A percentile compares a stretch with the other conserved stretches of the same genome.
Conservation (phyloP, 2,113 vertebrate genomes). For the Apus apus region DNA sequence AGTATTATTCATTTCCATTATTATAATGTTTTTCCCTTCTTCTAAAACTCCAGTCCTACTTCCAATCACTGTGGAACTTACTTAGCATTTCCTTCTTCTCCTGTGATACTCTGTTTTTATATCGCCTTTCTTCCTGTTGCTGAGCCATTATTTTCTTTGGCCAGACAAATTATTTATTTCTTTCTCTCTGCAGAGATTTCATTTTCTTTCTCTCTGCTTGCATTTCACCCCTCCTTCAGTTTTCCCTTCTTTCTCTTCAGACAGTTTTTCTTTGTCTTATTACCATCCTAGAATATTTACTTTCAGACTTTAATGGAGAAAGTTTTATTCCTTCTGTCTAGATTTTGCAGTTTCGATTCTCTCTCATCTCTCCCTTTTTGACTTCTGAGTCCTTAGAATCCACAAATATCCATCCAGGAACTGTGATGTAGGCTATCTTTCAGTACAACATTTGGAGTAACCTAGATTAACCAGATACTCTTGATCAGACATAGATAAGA, state of each 20-base stretch:
- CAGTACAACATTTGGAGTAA: not conserved
- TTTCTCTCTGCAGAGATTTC: not conserved
- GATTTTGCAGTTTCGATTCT: not conserved
- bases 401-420: not conserved
- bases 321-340: not conserved
- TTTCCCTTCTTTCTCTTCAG: not conserved
- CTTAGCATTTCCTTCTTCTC: not conserved
- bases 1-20: not conserved
- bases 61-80: not conserved
- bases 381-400: not conserved
- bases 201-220: not conserved
- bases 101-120: not conserved
- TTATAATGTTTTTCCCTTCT: not conserved
- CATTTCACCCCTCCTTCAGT: not conserved
- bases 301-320: not conserved
- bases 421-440: too few species aligned
- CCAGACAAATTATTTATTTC: not conserved
- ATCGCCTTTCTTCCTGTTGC: not conserved
- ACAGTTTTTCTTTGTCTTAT: not conserved
- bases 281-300: not conserved
- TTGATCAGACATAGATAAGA: not conserved
- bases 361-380: not conserved
- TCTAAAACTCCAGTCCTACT: not conserved
- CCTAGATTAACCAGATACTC: not conserved
- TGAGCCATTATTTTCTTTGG: not conserved